Base-by-base conservation (phyloP, 1,140 invertebrate genomes). In the Zaprionus africanus region DNA sequence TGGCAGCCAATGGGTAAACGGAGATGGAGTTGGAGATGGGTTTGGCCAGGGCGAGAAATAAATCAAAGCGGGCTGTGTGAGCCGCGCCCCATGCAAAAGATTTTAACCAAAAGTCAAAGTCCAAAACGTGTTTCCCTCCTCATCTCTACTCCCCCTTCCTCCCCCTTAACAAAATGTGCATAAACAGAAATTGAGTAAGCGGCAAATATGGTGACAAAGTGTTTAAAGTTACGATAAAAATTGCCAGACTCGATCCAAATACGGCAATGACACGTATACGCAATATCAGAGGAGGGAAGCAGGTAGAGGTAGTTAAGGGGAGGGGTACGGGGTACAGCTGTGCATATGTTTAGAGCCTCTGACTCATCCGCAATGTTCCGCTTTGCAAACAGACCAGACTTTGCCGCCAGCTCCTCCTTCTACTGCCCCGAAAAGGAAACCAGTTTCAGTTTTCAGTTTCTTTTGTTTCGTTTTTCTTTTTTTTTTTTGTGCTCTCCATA, bases 151-250 rank as follows among this genome's bases (percentile, higher is more conserved):
- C 46, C 46, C 46, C 46, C 19, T 51, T 7, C 46, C 17, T 12
- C n/a, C n/a, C 38, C 17, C 41, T 13, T 17, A 61, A 49, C 15
- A 31, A 19, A 49, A 72, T 84, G 82, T 85, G 79, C 79, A 85
- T 78, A 81, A 76, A 79, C 75, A 68, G 53, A 82, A 90, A 90
- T 77, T 90, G 84, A 88, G 85, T 79, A 85, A 85, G 76, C 85
- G 66, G 65, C 79, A 85, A 90, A 88, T 90, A 90, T 90, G 85
- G 85, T 81, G 85, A 90, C 84, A 76, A 87, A 87, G 72, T 86
- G 75, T 72, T 81, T 85, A 68, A 75, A 81, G 78, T 63, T 43
- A 67, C 75, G 68, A 58, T 31, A 60, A 57, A 65, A 76, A 53
- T 66, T 53, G 83, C 65, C 59, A 69, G 66, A 49, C 49, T 90